Evolutionary conservation across 2,797 vertebrate species (phyloP).

Genomic region (Notolabrus celidotus): DNA sequence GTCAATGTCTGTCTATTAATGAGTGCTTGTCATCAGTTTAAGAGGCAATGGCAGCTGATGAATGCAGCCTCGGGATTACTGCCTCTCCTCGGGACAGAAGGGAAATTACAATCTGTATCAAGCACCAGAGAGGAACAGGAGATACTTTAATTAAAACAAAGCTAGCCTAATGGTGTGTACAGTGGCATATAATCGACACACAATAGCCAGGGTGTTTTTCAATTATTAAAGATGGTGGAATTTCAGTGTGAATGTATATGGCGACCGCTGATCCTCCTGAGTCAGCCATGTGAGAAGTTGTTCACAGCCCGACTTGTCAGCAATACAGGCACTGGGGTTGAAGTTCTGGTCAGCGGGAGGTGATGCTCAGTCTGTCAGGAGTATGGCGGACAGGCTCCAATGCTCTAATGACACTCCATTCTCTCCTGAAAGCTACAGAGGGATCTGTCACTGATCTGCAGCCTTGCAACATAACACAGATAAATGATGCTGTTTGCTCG

Average conservation of each 20-base stretch:
- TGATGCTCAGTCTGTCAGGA: conserved; percentile 61
- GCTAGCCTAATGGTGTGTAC: conserved; percentile 85
- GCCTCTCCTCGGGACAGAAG: conserved; percentile 85
- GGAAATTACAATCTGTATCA: conserved; percentile 89
- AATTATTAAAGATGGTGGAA: conserved; percentile 70
- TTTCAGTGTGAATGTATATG: conserved; percentile 64
- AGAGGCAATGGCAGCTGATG: conserved; percentile 90
- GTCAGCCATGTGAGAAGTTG: conserved; percentile 58
- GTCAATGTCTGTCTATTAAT: conserved; percentile 85
- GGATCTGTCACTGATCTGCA: conserved; percentile 67
- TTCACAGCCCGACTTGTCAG: conserved; percentile 43
- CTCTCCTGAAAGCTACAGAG: conserved; percentile 67
- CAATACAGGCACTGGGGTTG: conserved; percentile 35
- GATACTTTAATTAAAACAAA: conserved; percentile 94
- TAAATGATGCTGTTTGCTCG: conserved; percentile 63
- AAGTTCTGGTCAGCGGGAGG: conserved; percentile 59
- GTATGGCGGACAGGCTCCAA: conserved; percentile 54
- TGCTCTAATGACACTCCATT: conserved; percentile 68
- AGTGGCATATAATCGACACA: conserved; percentile 90
- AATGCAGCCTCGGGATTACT: conserved; percentile 88
- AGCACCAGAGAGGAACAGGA: conserved; percentile 89
- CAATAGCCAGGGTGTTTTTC: conserved; percentile 84
- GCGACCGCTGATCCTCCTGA: conserved; percentile 25
- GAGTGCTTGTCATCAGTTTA: conserved; percentile 92
- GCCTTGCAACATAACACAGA: conserved; percentile 69